Base-by-base conservation (phyloP, 2,113 vertebrate species). In the Pavo muticus region DNA sequence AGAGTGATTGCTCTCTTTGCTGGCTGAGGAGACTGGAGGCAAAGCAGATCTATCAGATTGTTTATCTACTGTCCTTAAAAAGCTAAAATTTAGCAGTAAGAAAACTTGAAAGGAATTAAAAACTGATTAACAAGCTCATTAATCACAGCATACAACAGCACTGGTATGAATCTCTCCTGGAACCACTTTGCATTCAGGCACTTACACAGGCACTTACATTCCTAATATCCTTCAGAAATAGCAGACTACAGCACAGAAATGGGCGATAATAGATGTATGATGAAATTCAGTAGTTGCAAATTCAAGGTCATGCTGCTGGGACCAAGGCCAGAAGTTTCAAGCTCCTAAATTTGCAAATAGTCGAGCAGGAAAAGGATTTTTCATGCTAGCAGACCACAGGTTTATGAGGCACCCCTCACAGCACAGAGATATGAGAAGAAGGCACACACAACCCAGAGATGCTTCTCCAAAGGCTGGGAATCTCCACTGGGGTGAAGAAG, bases 191-290 rank as follows among this genome's bases (percentile, higher is more conserved):
- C 69, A 76, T 87, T 91, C n/a, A 54, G 78, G 48, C 7, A 2
- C 54, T 81, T 87, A 25, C 0, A 0, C 30, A 54, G 77, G 63
- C 8, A 2, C 54, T 81, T 82, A 25, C 0, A 0, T 32, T 39
- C 25, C 47, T 74, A 88, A 83, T 54, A 77, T 77, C 75, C 64
- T 95, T 60, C 85, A 77, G 75, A 81, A 71, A 71, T 9, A 86
- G 45, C 60, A 74, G 60, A 88, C 76, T 20, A 27, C 0, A 2
- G 14, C 50, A 88, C 0, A 86, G 76, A 80, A 81, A 35, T 15
- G 37, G 37, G 32, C 2, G 1, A 39, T 77, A 69, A 88, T 21
- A 88, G 84, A 82, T 29, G 42, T 1, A 29, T 29, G 40, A 48
- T 48, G 39, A 77, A 90, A 91, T 84, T 86, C 69, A 80, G 7